These are phyloP conservation scores for Hyppa rectilinea DNA, from an alignment of 2,888 invertebrate species.

Conservation along the genomic window DNA sequence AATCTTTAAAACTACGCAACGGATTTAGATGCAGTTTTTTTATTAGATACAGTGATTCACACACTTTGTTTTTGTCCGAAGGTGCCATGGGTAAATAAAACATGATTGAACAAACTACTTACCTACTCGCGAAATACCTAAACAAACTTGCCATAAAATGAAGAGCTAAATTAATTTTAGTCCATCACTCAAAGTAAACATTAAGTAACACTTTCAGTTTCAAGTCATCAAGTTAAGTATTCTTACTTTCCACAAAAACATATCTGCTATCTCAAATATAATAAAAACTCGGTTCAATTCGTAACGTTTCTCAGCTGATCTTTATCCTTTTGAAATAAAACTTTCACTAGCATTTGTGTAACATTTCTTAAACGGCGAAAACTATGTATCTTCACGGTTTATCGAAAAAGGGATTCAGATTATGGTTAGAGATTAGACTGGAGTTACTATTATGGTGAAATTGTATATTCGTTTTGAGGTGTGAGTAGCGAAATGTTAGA, in stretches of 20 bases:
- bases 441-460: slow-evolving; percentile 42
- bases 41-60: too few relatives aligned
- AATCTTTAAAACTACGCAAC: too few relatives aligned
- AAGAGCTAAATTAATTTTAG: background rate
- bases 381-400: slow-evolving; percentile 55
- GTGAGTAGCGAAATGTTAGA: slow-evolving; percentile 27
- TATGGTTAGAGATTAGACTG: slow-evolving; percentile 46
- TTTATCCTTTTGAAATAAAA: slow-evolving; percentile 55
- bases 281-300: slow-evolving; percentile 52
- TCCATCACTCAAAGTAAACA: background rate
- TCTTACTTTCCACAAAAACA: slow-evolving; percentile 28
- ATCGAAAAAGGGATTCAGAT: slow-evolving; percentile 59
- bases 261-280: slow-evolving; percentile 38
- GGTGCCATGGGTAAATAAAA: background rate
- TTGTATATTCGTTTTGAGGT: slow-evolving; percentile 35
- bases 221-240: background rate
- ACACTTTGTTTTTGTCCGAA: background rate
- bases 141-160: background rate
- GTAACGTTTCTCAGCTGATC: slow-evolving; percentile 42
- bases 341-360: slow-evolving; percentile 58
- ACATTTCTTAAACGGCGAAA: slow-evolving; percentile 55
- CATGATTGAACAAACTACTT: background rate
- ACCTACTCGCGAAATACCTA: background rate
- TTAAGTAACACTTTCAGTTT: slow-evolving; percentile 5
- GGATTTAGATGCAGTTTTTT: too few relatives aligned